Base-by-base conservation (phyloP, 2,113 vertebrate species). In the Pygoscelis antarcticus region DNA sequence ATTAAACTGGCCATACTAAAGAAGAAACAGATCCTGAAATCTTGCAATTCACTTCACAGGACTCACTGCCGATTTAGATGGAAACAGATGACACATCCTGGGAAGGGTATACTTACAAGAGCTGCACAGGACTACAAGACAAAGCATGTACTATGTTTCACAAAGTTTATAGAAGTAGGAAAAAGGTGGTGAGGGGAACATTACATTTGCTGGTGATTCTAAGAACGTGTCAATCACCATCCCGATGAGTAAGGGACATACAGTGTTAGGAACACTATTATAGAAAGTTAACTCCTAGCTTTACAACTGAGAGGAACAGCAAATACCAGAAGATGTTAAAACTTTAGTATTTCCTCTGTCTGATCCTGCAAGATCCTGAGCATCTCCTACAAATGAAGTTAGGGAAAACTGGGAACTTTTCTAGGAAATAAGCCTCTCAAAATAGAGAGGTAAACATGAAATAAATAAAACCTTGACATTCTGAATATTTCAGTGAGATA, bases 191-290 rank as follows among this genome's bases (percentile, higher is more conserved):
- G 12, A 72, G 36, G 26, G n/a, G n/a, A 61, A 51, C 30, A 22
- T 62, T 7, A 58, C 3, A 5, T 46, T 38, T 71, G 36, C 21
- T 57, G 23, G 30, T 44, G 38, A 49, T 79, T 83, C 47, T 44
- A 79, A 25, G 52, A 87, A 72, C 0, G 1, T 2, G 11, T 5
- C 2, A 2, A 6, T 40, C 34, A 92, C 22, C 42, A 47, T 20
- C 16, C 26, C 58, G 27, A 58, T 62, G 13, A 25, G 13, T 38
- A 54, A 88, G 46, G n/a, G 20, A 55, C 20, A 52, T 1, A 54
- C 27, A 61, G 12, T 9, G 10, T 6, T 66, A 32, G 17, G 44
- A 91, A 66, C 10, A 27, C 10, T 55, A 10, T 16, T 27, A 85
- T 0, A 57, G 30, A 52, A 94, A 58, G 18, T 38, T 51, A 70